Base-by-base conservation (phyloP, 2,113 vertebrate species). In the Neolamprologus tretocephalus region DNA sequence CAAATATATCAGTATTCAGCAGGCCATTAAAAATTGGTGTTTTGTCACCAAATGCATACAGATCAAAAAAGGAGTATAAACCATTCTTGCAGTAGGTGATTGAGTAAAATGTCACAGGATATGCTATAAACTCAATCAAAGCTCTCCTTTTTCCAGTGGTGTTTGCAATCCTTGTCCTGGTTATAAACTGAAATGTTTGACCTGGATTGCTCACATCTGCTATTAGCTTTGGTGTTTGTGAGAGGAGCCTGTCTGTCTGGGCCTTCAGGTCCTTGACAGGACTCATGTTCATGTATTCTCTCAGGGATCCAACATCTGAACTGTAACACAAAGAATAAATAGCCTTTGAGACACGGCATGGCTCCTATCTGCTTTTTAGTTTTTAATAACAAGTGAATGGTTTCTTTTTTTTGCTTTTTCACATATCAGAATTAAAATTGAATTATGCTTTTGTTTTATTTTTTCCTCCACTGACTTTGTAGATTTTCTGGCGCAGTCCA, bases 401-500 rank as follows among this genome's bases (percentile, higher is more conserved):
- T 28, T 13, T 61, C 10, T 4, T 26, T 23, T 16, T 81, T 23
- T 17, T 45, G 19, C 80, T 71, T 40, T 45, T 26, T 33, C 1
- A 0, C 63, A 35, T n/a, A 7, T 14, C 7, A 5, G 54, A 73
- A 33, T 10, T 16, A 7, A 47, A 49, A 80, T 8, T 12, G 12
- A 85, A n/a, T 4, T 3, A 4, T n/a, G 80, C 3, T 66, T 66
- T 35, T 28, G 1, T 4, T 55, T 68, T 55, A 71, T 35, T 58
- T 17, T 51, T 53, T 54, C 33, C 42, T 49, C 1, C 9, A 19
- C 19, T 19, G 8, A 23, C 81, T 6, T 47, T 79, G 8, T 63
- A 96, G 96, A 96, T 84, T 96, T 96, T 17, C 89, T 97, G 79
- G 45, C 73, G 4, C 86, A 78, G 87, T 81, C 86, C 68, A 89